Evolutionary conservation across 2,797 vertebrate genomes (phyloP), one percentile per base, ranked within the genome.

Genomic region (Galaxias olidus): DNA sequence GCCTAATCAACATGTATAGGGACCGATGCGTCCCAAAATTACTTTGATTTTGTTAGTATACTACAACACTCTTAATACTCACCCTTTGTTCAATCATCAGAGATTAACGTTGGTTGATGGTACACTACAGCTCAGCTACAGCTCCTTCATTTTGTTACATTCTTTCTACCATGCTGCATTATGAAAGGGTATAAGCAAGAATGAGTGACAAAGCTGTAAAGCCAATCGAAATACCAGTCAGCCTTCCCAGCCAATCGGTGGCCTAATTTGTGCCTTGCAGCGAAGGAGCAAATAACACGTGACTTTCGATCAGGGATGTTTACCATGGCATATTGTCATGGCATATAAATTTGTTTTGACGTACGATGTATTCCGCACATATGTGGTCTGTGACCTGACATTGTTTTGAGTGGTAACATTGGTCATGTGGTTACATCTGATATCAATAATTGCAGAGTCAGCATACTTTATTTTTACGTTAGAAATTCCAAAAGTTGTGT

Each of bases 151-250:
- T 89, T 89, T 87, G 72, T 88, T 77, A 72, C 73, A 65, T 74
- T 81, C 86, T 89, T 84, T 89, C 85, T 87, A 84, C 90, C 91
- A 92, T 92, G 91, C 92, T 93, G 92, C 92, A 93, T 91, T 92
- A 89, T 89, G 60, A 81, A 84, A 84, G 83, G 90, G 91, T 78
- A 86, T 85, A 0, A 59, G 52, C 62, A 13, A 11, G 0, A 0
- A 9, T 89, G 86, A 92, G 10, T 69, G 89, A 81, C 90, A 40
- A 17, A 0, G 0, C 5, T 9, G 1, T 13, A 11, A 0, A 15
- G n/a, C 90, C 87, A 91, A 92, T 90, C 62, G 10, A 41, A 44
- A 46, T n/a, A 40, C 14, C 0, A 30, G 68, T 2, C 30, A 14
- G n/a, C 0, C 30, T 30, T 30, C 30, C 30, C 43, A 57, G 41